Evolutionary conservation across 2,888 invertebrate species (phyloP), one percentile per base, ranked within the genome.

Genomic region (Patella caerulea): DNA sequence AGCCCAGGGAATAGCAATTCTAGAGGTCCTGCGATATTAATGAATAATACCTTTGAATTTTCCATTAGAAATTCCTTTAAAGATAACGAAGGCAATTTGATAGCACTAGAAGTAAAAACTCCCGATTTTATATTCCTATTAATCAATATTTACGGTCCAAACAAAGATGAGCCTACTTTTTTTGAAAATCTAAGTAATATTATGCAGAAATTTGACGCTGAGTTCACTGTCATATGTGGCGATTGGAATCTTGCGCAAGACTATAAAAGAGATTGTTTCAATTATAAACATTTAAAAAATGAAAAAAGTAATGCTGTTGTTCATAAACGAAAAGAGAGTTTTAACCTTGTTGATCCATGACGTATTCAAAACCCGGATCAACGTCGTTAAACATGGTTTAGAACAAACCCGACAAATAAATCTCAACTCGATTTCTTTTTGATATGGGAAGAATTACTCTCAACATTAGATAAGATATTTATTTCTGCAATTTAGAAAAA

Each of bases 301-400:
- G 19, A n/a, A 29, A 29, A 65, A 12, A 11, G 19, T 12, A 65
- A 19, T 19, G 24, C 9, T 19, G 19, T 19, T 19, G 65, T 65
- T 9, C 24, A 19, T 9, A 19, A n/a, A 19, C 24, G 15, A 65
- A 65, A 65, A 2, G 65, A 65, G 29, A 2, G 1, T 24, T 24
- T 24, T 24, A 24, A 24, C 24, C 24, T 24, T 24, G 24, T 52
- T 71, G 59, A 72, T 52, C 24, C 70, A 7, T 77, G 71, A 71
- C 17, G 59, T 24, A n/a, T n/a, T 14, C 70, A 71, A 70, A 75
- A 75, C 54, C 52, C 24, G n/a, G 71, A 56, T 11, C 70, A 54
- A 71, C 29, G 9, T 34, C 77, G 73, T 71, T 77, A 54, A 55
- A 77, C 73, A 74, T 77, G 77, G 74, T 70, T 29, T n/a, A 70